A percentile compares a stretch with the other conserved stretches of the same genome.
Evolutionary conservation across 2,888 invertebrate genomes (phyloP).

Genomic region (Ochropleura plecta): DNA sequence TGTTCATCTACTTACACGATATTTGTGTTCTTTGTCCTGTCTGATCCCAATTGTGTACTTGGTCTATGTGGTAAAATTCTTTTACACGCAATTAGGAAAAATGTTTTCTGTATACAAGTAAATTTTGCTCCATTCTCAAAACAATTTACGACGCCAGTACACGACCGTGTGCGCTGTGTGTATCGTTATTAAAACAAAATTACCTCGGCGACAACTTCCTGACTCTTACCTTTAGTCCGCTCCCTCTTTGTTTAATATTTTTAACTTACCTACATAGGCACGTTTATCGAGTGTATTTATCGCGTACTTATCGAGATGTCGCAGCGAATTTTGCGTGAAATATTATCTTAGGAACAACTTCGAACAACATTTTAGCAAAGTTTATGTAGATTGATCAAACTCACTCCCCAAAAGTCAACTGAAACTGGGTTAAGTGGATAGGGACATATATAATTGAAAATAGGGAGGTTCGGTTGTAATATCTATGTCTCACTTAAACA

Average conservation of each 20-base stretch:
- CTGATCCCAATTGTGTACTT: background rate
- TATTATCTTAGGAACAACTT: conserved; percentile 55
- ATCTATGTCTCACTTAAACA: conserved; percentile 23
- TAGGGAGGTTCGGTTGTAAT: conserved; percentile 28
- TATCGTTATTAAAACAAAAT: conserved; percentile 60
- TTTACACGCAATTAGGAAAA: conserved; percentile 48
- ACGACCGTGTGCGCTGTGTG: conserved; percentile 38
- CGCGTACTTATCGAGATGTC: conserved; percentile 40
- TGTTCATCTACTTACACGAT: background rate
- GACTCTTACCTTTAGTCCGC: conserved; percentile 31
- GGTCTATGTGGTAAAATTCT: conserved; percentile 10
- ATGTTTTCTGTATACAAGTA: conserved; percentile 28
- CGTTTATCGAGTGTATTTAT: conserved; percentile 40
- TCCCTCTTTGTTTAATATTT: conserved; percentile 48
- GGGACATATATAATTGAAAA: conserved; percentile 52
- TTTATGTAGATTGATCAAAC: conserved; percentile 64
- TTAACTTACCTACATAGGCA: conserved; percentile 24
- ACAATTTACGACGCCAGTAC: conserved; percentile 52
- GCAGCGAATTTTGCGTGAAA: conserved; percentile 47
- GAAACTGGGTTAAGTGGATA: conserved; percentile 56
- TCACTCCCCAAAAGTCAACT: conserved; percentile 53
- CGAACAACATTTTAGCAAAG: conserved; percentile 60
- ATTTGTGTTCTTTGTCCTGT: background rate
- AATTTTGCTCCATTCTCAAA: conserved; percentile 48
- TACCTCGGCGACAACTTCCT: conserved; percentile 63